These are phyloP conservation scores for Schrankia costaestrigalis DNA, from an alignment of 2,888 invertebrate species.

Conservation along the genomic window DNA sequence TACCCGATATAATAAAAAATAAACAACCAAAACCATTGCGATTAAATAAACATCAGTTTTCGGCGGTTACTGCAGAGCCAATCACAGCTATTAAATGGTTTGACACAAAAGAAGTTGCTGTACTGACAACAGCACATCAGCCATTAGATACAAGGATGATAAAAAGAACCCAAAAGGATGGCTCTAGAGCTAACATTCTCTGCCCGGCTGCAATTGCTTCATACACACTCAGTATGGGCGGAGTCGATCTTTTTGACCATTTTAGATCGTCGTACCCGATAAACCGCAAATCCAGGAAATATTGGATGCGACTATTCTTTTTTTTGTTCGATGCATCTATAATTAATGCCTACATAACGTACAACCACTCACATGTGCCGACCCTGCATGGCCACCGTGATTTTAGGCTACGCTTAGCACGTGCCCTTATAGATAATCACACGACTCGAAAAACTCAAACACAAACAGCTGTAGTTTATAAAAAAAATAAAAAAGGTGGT, in stretches of 20 bases:
- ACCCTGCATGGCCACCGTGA: conserved; percentile 10
- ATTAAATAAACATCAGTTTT: conserved; percentile 26
- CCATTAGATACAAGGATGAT: conserved; percentile 22
- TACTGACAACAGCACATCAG: conserved; percentile 31
- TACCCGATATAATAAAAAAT: conserved; percentile 27
- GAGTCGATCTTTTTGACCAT: conserved; percentile 34
- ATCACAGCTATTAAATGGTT: conserved; percentile 18
- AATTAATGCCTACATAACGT: conserved; percentile 11
- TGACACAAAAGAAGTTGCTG: conserved; percentile 23
- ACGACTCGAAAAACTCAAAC: conserved; percentile 3
- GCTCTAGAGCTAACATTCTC: conserved; percentile 32
- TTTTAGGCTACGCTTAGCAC: conserved; percentile 13
- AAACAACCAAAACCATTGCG: conserved; percentile 6
- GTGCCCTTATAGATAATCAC: conserved; percentile 11
- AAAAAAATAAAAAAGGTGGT: conserved; percentile 5
- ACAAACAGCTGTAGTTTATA: too few relatives aligned
- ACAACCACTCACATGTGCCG: too few relatives aligned
- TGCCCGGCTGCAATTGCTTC: conserved; percentile 37
- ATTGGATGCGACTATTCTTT: conserved; percentile 6
- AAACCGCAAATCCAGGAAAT: conserved; percentile 1
- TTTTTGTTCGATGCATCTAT: conserved; percentile 24
- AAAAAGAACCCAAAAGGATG: conserved; percentile 41
- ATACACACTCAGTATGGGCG: conserved; percentile 40
- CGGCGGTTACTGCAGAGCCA: conserved; percentile 25
- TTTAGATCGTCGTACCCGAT: conserved; percentile 3